Evolutionary conservation across 1,140 invertebrate genomes (phyloP), one percentile per base, ranked within the genome.

Genomic region (Listronotus bonariensis): DNA sequence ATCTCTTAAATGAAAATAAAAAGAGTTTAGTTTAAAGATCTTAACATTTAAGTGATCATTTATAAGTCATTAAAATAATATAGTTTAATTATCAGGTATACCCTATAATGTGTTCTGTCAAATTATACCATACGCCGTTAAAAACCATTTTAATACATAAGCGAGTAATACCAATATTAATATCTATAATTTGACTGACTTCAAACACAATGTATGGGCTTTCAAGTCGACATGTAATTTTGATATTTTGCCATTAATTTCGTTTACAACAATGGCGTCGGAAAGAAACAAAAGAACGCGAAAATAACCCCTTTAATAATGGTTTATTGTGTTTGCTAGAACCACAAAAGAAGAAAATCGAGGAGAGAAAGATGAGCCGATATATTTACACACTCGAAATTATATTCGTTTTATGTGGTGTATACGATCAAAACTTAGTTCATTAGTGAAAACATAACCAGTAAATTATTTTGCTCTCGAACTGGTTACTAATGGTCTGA

Each of bases 391-490:
- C 20, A 26, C 20, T 26, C 20, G 20, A 26, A 26, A 26, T 26
- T 26, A 26, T 26, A 26, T 26, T 26, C 20, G 20, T 26, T 26
- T 26, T 26, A 26, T 26, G 20, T 26, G 20, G 20, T 26, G 20
- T 26, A 26, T 26, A 26, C 20, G 20, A 26, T 26, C 20, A 26
- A 74, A 76, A 76, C 72, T 76, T 76, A 70, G 73, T 76, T 76
- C 74, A 76, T 76, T 76, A 76, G 74, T 71, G 72, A 69, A 76
- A 76, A 76, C 71, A 68, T 71, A 76, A 72, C 67, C 69, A 74
- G 74, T 76, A 74, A 73, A 74, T 76, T 72, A 76, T 76, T 40
- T 14, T 26, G 15, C 40, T 62, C 32, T 17, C 40, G 38, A 55
- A 61, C 46, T 11, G 32, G 59, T 58, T 55, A 45, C 60, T 63